Evolutionary conservation across 2,888 invertebrate species (phyloP).

Genomic region (Microplitis manilae): DNA sequence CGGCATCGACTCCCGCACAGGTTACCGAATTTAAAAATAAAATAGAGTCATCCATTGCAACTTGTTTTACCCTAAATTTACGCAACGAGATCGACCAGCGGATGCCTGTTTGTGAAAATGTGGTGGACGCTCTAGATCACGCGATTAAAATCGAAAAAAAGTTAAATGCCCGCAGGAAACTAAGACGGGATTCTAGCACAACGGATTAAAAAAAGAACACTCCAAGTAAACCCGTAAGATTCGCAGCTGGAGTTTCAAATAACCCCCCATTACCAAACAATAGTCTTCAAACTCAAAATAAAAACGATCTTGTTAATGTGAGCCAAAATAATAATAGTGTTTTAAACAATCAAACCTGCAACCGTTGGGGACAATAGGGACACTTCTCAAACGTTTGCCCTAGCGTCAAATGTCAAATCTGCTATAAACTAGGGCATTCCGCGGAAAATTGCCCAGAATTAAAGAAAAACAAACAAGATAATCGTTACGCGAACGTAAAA

Average conservation of each 20-base stretch:
- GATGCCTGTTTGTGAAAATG: not conserved
- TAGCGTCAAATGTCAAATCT: too few relatives aligned
- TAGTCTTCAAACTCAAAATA: too few relatives aligned
- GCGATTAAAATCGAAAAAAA: conserved; percentile 21
- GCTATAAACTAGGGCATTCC: not conserved
- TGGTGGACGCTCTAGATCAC: not conserved
- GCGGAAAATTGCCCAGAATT: conserved; percentile 3
- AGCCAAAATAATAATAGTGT: too few relatives aligned
- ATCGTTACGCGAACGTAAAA: not conserved
- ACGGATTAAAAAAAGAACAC: too few relatives aligned
- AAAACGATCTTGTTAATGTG: too few relatives aligned
- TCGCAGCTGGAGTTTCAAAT: not conserved
- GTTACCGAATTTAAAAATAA: not conserved
- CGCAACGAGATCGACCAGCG: conserved; percentile 23
- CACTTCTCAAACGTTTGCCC: too few relatives aligned
- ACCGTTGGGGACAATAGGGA: too few relatives aligned
- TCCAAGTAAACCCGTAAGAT: not conserved
- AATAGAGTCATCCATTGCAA: not conserved
- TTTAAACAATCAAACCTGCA: too few relatives aligned
- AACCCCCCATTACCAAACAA: too few relatives aligned
- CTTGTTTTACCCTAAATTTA: not conserved
- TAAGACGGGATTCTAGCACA: not conserved
- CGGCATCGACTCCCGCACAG: not conserved
- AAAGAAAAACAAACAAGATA: not conserved
- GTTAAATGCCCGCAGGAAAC: not conserved